A percentile compares a stretch with the other conserved stretches of the same genome.
Conservation (phyloP, 2,888 invertebrate genomes). For the Meghimatium bilineatum region DNA sequence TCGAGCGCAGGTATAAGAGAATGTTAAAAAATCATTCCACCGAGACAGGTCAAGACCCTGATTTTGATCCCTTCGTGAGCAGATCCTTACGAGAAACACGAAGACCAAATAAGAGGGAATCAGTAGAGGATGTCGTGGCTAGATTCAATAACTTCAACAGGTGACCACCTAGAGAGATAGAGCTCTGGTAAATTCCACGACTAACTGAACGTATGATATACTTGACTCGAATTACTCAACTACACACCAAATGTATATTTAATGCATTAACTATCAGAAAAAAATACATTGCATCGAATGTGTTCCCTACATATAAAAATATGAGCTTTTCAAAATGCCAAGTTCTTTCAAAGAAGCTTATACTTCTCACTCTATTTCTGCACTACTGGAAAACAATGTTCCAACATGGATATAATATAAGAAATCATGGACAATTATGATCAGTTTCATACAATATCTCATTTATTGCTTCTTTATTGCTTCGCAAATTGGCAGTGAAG, state of each 20-base stretch:
- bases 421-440: no score
- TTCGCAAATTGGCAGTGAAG: no score
- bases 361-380: no score
- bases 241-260: no score
- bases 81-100: conserved; percentile 40
- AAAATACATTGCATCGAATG: no score
- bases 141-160: conserved; percentile 58
- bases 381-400: no score
- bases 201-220: neutral
- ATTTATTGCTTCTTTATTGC: no score
- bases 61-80: conserved; percentile 50
- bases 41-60: conserved; percentile 53
- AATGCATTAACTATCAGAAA: neutral
- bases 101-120: conserved; percentile 45
- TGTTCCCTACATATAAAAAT: neutral
- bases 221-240: no score
- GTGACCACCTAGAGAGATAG: conserved; percentile 44
- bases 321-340: neutral
- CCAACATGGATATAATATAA: no score
- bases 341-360: neutral
- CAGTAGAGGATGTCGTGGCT: conserved; percentile 56
- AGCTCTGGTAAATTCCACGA: neutral
- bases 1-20: conserved; percentile 65
- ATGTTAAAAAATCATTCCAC: conserved; percentile 58
- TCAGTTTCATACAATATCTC: no score